phyloP scores from a whole-genome alignment of 2,797 vertebrate genomes.

The Notolepis coatsorum region DNA sequence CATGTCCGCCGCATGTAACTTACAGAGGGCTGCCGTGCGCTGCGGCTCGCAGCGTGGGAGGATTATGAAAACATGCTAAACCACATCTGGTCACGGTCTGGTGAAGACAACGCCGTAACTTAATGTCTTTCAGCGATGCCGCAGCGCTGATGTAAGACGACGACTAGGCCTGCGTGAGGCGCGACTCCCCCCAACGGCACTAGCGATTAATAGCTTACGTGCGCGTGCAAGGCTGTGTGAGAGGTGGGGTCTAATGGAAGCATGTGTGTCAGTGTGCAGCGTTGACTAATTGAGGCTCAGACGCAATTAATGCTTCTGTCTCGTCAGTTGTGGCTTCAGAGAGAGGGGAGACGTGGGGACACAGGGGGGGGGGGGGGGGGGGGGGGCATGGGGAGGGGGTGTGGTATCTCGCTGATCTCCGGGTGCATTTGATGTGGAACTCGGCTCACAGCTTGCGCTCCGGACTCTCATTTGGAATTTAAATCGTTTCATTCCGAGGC shows the following conservation, averaged over 20 bases:
- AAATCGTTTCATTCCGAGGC: slow-evolving; percentile 22
- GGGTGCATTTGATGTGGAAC: slow-evolving; percentile 64
- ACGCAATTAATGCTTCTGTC: slow-evolving; percentile 67
- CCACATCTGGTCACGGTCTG: slow-evolving; percentile 47
- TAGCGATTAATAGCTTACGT: slow-evolving; percentile 35
- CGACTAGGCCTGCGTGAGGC: slow-evolving; percentile 13
- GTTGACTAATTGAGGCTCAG: slow-evolving; percentile 63
- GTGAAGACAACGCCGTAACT: slow-evolving; percentile 17
- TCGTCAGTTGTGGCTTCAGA: slow-evolving; percentile 42
- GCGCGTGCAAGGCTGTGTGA: slow-evolving; percentile 27
- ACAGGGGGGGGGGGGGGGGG: slow-evolving; percentile 36
- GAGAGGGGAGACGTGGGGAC: slow-evolving; percentile 26
- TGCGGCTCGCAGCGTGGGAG: slow-evolving; percentile 2
- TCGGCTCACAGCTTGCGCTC: slow-evolving; percentile 57
- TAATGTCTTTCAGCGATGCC: slow-evolving; percentile 25
- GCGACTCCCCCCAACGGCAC: slow-evolving; percentile 15
- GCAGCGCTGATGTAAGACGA: slow-evolving; percentile 48
- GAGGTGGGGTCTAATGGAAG: slow-evolving; percentile 8
- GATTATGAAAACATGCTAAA: slow-evolving; percentile 51
- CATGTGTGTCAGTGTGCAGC: slow-evolving; percentile 42
- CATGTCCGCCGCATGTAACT: slow-evolving; percentile 45
- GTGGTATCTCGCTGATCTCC: slow-evolving; percentile 39
- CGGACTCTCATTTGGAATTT: slow-evolving; percentile 51
- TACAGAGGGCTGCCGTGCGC: slow-evolving; percentile 42
- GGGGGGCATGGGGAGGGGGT: slow-evolving; percentile 36